Percentiles rank a stretch among this genome's conserved stretches.
phyloP scores from a whole-genome alignment of 2,113 vertebrate genomes.

The Myxocyprinus asiaticus region DNA sequence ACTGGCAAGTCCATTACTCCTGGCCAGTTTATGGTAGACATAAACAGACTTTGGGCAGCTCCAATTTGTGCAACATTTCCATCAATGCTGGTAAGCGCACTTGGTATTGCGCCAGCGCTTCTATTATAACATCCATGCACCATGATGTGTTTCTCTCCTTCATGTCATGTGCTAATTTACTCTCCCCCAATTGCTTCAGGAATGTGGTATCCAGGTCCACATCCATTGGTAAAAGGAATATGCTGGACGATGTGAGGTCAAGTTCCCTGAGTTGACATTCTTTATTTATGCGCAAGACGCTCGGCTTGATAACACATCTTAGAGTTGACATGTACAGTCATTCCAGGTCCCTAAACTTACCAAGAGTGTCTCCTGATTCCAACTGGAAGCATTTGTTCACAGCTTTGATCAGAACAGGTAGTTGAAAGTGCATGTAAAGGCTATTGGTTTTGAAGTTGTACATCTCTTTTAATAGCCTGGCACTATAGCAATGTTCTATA shows the following conservation, averaged over 20 bases:
- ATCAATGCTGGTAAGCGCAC: no score
- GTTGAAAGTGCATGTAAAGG: constrained; percentile 9
- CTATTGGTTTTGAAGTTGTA: no score
- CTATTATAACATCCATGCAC: background rate
- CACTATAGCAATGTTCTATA: no score
- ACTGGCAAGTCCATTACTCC: no score
- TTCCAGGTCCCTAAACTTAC: background rate
- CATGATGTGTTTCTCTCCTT: no score
- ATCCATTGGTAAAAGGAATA: background rate
- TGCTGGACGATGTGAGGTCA: background rate
- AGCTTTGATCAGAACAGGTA: background rate
- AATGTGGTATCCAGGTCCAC: background rate
- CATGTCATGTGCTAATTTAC: background rate
- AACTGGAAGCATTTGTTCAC: constrained; percentile 26
- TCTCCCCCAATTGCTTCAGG: background rate
- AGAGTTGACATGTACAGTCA: background rate
- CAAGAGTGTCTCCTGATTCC: background rate
- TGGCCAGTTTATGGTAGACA: background rate
- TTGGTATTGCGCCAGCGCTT: no score
- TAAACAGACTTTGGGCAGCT: background rate
- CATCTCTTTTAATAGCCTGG: no score
- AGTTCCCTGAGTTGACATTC: background rate
- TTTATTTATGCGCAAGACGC: background rate
- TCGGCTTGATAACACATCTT: background rate
- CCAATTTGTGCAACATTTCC: no score